Conservation (phyloP, 2,888 invertebrate genomes). For the Phalera bucephala region DNA sequence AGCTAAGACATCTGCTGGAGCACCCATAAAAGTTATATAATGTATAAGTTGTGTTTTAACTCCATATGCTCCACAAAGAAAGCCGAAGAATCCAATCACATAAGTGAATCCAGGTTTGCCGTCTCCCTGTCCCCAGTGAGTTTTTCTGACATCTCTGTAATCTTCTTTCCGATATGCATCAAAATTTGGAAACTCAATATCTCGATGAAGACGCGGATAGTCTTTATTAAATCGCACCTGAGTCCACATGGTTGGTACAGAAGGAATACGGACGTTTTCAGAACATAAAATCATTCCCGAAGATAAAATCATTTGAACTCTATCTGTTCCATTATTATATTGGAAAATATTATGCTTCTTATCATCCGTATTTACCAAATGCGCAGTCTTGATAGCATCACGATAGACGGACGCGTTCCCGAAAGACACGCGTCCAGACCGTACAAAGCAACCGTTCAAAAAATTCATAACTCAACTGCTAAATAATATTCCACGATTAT, state of each 20-base stretch:
- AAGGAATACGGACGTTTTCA: constrained; percentile 13
- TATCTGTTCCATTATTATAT: constrained; percentile 5
- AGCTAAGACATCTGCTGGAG: constrained; percentile 89
- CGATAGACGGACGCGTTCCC: constrained; percentile 37
- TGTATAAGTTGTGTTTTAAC: constrained; percentile 84
- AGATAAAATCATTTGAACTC: constrained; percentile 14
- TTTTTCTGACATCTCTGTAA: constrained; percentile 54
- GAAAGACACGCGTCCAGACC: constrained; percentile 33
- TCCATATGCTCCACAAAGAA: constrained; percentile 83
- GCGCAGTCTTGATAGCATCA: constrained; percentile 24
- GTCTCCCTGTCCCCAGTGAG: constrained; percentile 57
- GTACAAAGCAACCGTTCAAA: constrained; percentile 36
- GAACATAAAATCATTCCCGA: constrained; percentile 16
- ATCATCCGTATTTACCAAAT: constrained; percentile 10
- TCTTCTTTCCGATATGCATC: constrained; percentile 61
- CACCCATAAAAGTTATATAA: constrained; percentile 82
- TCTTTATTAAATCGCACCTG: constrained; percentile 60
- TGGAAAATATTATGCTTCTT: constrained; percentile 2
- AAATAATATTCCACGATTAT: constrained; percentile 6
- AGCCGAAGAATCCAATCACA: constrained; percentile 75
- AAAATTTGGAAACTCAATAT: constrained; percentile 59
- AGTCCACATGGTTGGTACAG: constrained; percentile 43
- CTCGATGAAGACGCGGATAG: constrained; percentile 63
- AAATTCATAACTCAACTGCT: constrained; percentile 38
- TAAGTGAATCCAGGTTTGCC: constrained; percentile 74